These are phyloP conservation scores for Circaetus cinerascens DNA, from an alignment of 2,113 vertebrate species.

Conservation along the genomic window DNA sequence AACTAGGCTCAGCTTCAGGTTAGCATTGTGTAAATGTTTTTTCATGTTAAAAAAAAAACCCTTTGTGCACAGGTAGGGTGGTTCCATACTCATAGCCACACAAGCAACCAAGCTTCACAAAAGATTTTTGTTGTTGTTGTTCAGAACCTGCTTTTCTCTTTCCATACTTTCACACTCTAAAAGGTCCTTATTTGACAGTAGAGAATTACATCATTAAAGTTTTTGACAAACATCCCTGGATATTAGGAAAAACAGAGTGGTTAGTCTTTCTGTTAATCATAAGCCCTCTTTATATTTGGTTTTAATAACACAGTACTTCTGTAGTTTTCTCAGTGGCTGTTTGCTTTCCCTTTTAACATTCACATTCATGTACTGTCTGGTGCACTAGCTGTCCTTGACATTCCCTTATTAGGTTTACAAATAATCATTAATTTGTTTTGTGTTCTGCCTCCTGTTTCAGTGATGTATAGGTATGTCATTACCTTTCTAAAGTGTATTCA, in stretches of 20 bases:
- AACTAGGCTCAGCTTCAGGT: neutral
- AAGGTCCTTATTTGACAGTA: neutral
- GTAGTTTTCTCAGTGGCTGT: neutral
- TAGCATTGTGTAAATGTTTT: neutral
- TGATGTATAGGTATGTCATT: slow-evolving; percentile 63
- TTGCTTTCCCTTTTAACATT: slow-evolving; percentile 26
- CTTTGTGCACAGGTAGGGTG: neutral
- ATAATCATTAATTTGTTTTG: slow-evolving; percentile 66
- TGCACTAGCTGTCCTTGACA: slow-evolving; percentile 48
- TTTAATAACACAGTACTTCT: neutral
- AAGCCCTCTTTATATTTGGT: neutral
- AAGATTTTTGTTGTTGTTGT: neutral
- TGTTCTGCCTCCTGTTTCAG: slow-evolving; percentile 59
- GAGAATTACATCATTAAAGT: neutral
- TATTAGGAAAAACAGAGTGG: neutral
- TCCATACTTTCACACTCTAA: neutral
- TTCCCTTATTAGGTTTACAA: slow-evolving; percentile 64
- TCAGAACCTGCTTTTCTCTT: neutral
- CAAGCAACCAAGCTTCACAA: neutral
- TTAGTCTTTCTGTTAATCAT: neutral
- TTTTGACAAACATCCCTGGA: neutral
- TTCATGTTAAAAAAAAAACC: neutral
- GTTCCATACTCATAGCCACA: neutral
- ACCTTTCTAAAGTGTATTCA: slow-evolving; percentile 46
- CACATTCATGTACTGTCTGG: neutral